These are phyloP conservation scores for Alfaro cultratus DNA, from an alignment of 2,797 vertebrate genomes.

Conservation along the genomic window DNA sequence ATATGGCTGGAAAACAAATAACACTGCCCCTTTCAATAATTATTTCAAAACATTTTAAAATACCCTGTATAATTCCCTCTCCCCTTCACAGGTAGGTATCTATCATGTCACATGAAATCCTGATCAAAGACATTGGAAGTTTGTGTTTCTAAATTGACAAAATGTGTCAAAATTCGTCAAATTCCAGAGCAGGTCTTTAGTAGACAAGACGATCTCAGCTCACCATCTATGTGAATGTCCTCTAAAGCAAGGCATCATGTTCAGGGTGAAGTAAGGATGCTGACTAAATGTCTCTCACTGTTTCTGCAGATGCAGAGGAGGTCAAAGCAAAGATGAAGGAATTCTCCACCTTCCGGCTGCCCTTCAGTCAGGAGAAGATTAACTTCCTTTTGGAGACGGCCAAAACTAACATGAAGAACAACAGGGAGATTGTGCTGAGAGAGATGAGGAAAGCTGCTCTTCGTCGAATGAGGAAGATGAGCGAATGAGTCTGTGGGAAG, in stretches of 20 bases:
- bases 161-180: background rate
- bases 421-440: slow-evolving; percentile 58
- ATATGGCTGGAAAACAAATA: too few relatives aligned
- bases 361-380: slow-evolving; percentile 51
- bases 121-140: background rate
- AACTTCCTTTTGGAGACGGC: slow-evolving; percentile 41
- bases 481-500: background rate
- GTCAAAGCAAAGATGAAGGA: slow-evolving; percentile 48
- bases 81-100: background rate
- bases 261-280: background rate
- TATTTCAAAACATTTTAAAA: background rate
- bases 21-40: background rate
- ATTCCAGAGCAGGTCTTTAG: background rate
- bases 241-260: background rate
- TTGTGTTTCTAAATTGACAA: background rate
- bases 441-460: slow-evolving; percentile 55
- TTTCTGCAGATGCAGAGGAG: slow-evolving; percentile 53
- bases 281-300: background rate
- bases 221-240: background rate
- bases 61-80: background rate
- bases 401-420: slow-evolving; percentile 58
- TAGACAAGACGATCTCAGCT: background rate
- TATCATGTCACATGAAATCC: background rate
- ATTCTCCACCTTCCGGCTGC: slow-evolving; percentile 61
- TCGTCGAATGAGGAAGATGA: slow-evolving; percentile 22